Evolutionary conservation across 2,797 vertebrate genomes (phyloP), one percentile per base, ranked within the genome.

Genomic region (Catharus ustulatus): DNA sequence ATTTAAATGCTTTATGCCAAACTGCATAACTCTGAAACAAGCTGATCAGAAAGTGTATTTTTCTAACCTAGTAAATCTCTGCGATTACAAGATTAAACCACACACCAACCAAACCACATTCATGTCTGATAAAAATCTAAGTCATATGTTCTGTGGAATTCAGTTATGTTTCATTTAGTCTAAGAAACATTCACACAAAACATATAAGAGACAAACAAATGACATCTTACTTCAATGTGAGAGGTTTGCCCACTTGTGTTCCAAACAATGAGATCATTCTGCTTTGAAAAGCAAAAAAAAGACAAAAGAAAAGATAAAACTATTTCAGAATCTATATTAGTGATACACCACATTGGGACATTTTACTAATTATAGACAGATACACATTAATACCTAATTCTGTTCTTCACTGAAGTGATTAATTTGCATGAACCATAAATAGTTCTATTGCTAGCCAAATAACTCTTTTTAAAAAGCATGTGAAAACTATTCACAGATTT

Each of bases 181-280:
- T 9, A 63, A 11, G 18, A 88, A 51, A 17, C n/a, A 42, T 48
- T 49, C 23, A 46, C 5, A 45, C 15, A 71, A 62, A 80, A 74
- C 14, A n/a, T 6, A 4, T 11, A 40, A 75, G 29, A 72, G 38
- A 87, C 52, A 82, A 81, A 90, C 40, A 84, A 88, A 75, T 9
- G 11, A 5, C 40, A 62, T 68, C 95, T 79, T 94, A 98, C 98
- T 97, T 98, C 97, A 89, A 81, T 96, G 48, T 97, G 97, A 85
- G 97, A 97, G 38, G 91, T 91, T 46, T 97, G 95, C 19, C 91
- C 97, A 4, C 97, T 96, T 27, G 96, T 78, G 87, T 96, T 98
- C 93, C 97, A 97, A 84, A 94, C 87, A n/a, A 89, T 91, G 24
- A 96, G 52, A 61, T 98, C 97, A 95, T 97, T 97, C 91, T 97